A percentile compares a stretch with the other conserved stretches of the same genome.
phyloP scores from a whole-genome alignment of 2,797 vertebrate species.

The Lutjanus argentimaculatus region DNA sequence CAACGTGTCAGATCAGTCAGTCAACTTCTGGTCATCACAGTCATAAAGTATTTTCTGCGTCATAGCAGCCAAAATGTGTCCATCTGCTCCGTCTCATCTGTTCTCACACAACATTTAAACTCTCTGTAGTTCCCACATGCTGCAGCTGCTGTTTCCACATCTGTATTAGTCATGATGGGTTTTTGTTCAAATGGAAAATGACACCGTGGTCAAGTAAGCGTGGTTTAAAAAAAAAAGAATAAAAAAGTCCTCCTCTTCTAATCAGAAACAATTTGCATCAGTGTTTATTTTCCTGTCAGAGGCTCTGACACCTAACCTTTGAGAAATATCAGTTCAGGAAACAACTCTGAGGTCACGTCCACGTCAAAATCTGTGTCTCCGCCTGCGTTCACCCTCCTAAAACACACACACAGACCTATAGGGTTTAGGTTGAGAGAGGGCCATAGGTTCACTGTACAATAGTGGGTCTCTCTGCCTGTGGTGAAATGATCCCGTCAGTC shows the following conservation, averaged over 20 bases:
- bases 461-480: conserved; percentile 31
- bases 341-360: not conserved
- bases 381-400: not conserved
- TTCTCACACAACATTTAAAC: conserved; percentile 10
- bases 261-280: not conserved
- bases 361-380: not conserved
- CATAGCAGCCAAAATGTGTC: not conserved
- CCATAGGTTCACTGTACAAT: conserved; percentile 17
- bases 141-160: conserved; percentile 1
- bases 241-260: not conserved
- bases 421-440: not conserved
- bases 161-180: not conserved
- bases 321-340: not conserved
- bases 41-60: conserved; percentile 7
- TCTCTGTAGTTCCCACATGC: not conserved
- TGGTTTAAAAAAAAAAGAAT: too few relatives aligned
- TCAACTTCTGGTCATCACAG: not conserved
- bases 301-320: not conserved
- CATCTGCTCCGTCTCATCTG: conserved; percentile 11
- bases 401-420: not conserved
- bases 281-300: conserved; percentile 13
- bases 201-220: not conserved
- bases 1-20: not conserved
- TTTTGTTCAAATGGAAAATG: not conserved
- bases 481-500: conserved; percentile 37